Evolutionary conservation across 2,113 vertebrate species (phyloP).

Genomic region (Muscicapa adusta): DNA sequence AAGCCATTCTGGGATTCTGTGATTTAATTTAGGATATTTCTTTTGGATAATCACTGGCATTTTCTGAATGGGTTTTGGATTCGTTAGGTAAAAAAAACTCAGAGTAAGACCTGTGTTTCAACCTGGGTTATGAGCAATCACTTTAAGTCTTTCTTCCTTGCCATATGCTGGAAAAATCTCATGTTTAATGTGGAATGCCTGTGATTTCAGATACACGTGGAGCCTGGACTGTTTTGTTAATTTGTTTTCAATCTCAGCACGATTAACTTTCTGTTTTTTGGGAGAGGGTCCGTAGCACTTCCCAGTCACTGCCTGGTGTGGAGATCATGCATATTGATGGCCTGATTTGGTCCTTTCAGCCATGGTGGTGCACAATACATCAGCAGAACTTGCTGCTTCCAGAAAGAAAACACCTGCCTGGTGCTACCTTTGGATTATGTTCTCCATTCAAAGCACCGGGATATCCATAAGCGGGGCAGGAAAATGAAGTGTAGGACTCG

Average conservation of each 20-base stretch:
- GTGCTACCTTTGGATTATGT: background rate
- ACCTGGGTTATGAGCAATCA: background rate
- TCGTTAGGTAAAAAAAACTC: background rate
- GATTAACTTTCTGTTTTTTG: rapidly evolving
- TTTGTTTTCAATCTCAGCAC: background rate
- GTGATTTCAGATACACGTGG: background rate
- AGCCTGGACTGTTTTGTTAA: background rate
- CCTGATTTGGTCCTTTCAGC: background rate
- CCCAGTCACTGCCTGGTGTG: rapidly evolving
- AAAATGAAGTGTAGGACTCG: background rate
- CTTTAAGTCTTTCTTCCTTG: background rate
- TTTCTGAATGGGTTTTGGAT: background rate
- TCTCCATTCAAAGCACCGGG: background rate
- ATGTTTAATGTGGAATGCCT: rapidly evolving
- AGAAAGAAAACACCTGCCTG: constrained; percentile 42
- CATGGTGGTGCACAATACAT: background rate
- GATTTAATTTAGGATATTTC: background rate
- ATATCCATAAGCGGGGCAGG: background rate
- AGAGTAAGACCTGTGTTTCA: background rate
- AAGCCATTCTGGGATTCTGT: background rate
- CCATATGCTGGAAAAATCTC: background rate
- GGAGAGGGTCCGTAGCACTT: rapidly evolving
- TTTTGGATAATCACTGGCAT: background rate
- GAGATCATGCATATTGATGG: background rate
- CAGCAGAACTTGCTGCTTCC: background rate